Evolutionary conservation across 2,113 vertebrate genomes (phyloP).

Genomic region (Rhagologus leucostigma): DNA sequence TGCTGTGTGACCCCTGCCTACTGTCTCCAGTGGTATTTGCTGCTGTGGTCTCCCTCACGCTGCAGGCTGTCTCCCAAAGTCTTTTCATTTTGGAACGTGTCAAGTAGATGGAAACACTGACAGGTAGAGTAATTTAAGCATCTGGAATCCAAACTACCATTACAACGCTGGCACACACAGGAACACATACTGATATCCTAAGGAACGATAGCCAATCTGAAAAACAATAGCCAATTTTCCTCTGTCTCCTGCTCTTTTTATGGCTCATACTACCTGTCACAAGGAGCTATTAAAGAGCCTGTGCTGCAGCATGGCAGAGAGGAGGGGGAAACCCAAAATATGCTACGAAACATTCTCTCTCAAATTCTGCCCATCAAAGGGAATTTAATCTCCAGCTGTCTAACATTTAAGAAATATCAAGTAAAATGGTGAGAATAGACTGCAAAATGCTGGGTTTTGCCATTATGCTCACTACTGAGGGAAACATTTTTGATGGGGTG

Average conservation of each 20-base stretch:
- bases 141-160: not conserved
- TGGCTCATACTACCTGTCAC: conserved; percentile 3
- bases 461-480: conserved; percentile 15
- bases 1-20: not conserved
- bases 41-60: fast-evolving
- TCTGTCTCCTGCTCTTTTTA: not conserved
- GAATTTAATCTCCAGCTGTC: conserved; percentile 61
- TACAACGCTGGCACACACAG: not conserved
- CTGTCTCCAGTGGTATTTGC: not conserved
- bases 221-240: conserved; percentile 25
- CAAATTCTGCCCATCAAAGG: conserved; percentile 32
- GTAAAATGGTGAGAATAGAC: conserved; percentile 7
- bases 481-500: conserved; percentile 63
- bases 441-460: conserved; percentile 15
- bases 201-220: not conserved
- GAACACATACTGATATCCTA: not conserved
- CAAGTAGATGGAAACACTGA: not conserved
- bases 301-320: not conserved
- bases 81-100: not conserved
- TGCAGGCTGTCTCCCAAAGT: not conserved
- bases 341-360: not conserved
- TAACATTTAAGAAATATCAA: conserved; percentile 49
- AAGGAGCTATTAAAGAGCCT: not conserved
- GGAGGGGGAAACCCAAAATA: not conserved
- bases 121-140: not conserved